These are phyloP conservation scores for Stenchaetothrips biformis DNA, from an alignment of 2,888 invertebrate genomes.

Conservation along the genomic window DNA sequence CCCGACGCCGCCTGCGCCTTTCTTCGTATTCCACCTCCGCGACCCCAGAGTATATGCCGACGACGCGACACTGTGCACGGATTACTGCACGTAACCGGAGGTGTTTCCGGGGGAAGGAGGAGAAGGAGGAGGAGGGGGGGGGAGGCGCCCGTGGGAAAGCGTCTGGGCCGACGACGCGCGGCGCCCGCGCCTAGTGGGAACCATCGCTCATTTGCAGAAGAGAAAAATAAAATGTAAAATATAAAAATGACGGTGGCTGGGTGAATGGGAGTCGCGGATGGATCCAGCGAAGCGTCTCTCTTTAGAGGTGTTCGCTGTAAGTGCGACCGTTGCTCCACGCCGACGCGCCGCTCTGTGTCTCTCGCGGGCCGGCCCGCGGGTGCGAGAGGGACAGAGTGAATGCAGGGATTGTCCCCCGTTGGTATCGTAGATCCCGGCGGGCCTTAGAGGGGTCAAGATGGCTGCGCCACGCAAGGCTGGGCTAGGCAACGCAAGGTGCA, in stretches of 20 bases:
- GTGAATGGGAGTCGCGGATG: background rate
- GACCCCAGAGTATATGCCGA: no score
- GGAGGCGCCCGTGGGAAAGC: background rate
- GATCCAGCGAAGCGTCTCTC: background rate
- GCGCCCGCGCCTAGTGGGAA: constrained; percentile 1
- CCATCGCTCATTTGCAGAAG: constrained; percentile 14
- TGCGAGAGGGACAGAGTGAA: background rate
- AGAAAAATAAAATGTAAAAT: background rate
- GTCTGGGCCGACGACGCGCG: background rate
- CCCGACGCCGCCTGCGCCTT: no score
- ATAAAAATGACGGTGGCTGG: background rate
- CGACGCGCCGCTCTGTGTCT: background rate
- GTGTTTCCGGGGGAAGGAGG: no score
- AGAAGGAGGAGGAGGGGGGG: no score
- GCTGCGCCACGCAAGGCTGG: background rate
- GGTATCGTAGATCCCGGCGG: no score
- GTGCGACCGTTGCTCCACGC: background rate
- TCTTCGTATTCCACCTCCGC: no score
- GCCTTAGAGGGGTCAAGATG: background rate
- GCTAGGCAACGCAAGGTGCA: background rate
- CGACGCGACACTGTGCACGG: no score
- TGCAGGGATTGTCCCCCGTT: background rate
- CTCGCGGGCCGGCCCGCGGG: background rate
- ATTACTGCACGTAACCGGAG: no score
- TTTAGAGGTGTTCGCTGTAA: background rate